Evolutionary conservation across 1,140 invertebrate species (phyloP), one percentile per base, ranked within the genome.

Genomic region (Drosophila lacertosa): DNA sequence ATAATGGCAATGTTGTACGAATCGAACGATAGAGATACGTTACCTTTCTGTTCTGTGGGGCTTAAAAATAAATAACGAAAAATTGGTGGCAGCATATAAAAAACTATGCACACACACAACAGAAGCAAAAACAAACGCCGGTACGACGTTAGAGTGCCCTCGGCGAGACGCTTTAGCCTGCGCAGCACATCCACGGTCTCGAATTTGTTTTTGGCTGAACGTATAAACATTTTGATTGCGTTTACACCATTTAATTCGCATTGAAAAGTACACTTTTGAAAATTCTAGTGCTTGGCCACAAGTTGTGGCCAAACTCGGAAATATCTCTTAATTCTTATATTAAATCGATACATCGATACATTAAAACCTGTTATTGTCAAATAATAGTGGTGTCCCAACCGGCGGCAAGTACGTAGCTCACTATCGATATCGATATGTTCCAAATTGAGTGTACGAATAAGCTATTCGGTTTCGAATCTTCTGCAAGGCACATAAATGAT

Each of bases 81-180:
- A 20, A 95, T 82, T 29, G 92, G 91, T 35, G 94, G 94, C 32
- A 94, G 94, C 53, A 95, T 89, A 74, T 95, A 95, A 22, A 96
- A 91, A 20, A 96, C 83, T 33, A 95, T 88, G 74, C 94, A 93
- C 45, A 93, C 89, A 32, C 94, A 88, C 6, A 95, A 80, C 7
- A 94, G 66, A 51, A 95, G 62, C 44, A 95, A 71, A 68, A 95
- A 92, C 44, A 95, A 81, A 76, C 94, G 94, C 55, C 95, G 93
- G 86, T 94, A 94, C 1, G 94, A 95, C 67, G 93, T 94, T 65
- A 93, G 92, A 77, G 94, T 94, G 13, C 93, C 93, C 60, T 95
- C 94, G 20, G 92, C 82, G 16, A 94, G 72, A 65, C 94, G 92
- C 77, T 94, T 93, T 42, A 94, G 84, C 42, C 94, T 92, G 74